A percentile compares a stretch with the other conserved stretches of the same genome.
Conservation (phyloP, 2,797 vertebrate genomes). For the Acanthopagrus latus region DNA sequence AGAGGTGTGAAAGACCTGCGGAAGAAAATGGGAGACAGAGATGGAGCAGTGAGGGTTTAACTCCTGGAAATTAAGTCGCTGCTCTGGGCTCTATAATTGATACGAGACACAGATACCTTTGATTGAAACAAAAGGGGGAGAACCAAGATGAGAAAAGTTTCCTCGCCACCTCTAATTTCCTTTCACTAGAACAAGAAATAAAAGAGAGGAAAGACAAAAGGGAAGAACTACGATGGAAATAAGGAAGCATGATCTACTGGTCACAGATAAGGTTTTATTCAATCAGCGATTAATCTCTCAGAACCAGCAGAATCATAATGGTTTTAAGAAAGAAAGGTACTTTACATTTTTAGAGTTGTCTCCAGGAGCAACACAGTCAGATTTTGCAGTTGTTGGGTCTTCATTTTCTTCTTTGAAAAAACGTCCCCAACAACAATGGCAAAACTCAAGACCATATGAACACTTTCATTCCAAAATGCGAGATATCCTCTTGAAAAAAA, state of each 20-base stretch:
- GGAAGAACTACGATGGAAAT: constrained; percentile 30
- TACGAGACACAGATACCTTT: constrained; percentile 78
- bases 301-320: constrained; percentile 55
- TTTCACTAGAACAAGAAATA: constrained; percentile 34
- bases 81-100: constrained; percentile 78
- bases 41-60: constrained; percentile 65
- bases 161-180: constrained; percentile 24
- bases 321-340: constrained; percentile 64
- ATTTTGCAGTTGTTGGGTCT: constrained; percentile 34
- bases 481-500: constrained; percentile 30
- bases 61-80: constrained; percentile 79
- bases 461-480: constrained; percentile 62
- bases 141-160: constrained; percentile 47
- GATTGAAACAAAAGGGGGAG: constrained; percentile 70
- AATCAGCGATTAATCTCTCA: constrained; percentile 72
- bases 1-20: constrained; percentile 79
- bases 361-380: constrained; percentile 42
- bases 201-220: constrained; percentile 30
- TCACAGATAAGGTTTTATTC: constrained; percentile 80
- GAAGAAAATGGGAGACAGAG: constrained; percentile 68
- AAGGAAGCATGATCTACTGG: constrained; percentile 51
- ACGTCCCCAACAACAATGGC: constrained; percentile 50
- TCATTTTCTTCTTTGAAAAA: constrained; percentile 43
- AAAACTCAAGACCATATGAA: constrained; percentile 69
- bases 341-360: constrained; percentile 65